Base-by-base conservation (phyloP, 2,797 vertebrate genomes). In the Pipistrellus kuhlii region DNA sequence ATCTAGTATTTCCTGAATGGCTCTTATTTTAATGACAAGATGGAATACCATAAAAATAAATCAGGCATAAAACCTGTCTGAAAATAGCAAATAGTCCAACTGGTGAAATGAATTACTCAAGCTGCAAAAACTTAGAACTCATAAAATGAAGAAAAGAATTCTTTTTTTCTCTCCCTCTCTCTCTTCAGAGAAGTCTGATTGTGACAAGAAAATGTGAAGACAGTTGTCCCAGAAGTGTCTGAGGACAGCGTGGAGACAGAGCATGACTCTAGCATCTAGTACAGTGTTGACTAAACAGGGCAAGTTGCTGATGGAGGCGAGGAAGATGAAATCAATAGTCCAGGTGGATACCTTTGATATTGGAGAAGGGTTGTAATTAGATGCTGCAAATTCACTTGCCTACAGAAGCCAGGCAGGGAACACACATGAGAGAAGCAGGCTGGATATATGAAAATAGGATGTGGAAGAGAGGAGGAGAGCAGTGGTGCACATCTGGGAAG, bases 31-130 rank as follows among this genome's bases (percentile, higher is more conserved):
- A 57, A 80, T 46, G 75, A 44, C 9, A 72, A 59, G 20, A 21
- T 15, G 32, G 23, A 86, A 57, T 82, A 77, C 32, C 32, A 73
- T 81, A 46, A 91, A 92, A 91, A 82, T 62, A 66, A 77, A 68
- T 44, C 32, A 32, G 55, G 66, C 68, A 55, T 35, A 78, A 38
- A 44, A 57, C 53, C 25, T 89, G 20, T n/a, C 46, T 35, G 25
- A 77, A 89, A 77, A 81, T 27, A 76, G n/a, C 38, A 83, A 32
- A 44, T 2, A 44, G 18, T 35, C 5, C 30, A 78, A 44, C 1
- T 21, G 2, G 3, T 4, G 6, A 90, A 62, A 71, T 3, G 35
- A 66, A 62, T 38, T 59, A 92, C n/a, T 78, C 30, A 57, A 51
- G 32, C 25, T 18, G 27, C 23, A 69, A 66, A 77, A 71, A 78